These are phyloP conservation scores for Neomonachus schauinslandi DNA, from an alignment of 2,113 vertebrate genomes.

Conservation along the genomic window DNA sequence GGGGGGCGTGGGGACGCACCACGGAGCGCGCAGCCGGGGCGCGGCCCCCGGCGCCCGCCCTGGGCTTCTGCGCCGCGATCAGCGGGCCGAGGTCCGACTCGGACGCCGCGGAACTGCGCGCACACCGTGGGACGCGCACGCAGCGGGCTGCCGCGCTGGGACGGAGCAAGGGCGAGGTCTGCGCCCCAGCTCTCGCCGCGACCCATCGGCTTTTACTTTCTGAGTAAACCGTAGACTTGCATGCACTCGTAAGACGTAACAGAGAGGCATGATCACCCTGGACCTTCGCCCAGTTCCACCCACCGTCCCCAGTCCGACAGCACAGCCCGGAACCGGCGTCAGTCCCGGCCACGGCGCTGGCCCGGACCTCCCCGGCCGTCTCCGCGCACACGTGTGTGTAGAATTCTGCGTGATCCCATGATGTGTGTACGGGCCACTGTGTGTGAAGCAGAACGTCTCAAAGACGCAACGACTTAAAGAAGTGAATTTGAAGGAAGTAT, in stretches of 20 bases:
- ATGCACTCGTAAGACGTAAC: background rate
- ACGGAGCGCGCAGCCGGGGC: no score
- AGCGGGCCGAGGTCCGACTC: no score
- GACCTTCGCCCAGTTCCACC: background rate
- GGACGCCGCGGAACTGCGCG: no score
- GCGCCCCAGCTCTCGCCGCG: accelerated
- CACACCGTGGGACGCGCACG: no score
- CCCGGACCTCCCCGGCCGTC: accelerated
- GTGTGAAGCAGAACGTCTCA: background rate
- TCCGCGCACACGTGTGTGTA: accelerated
- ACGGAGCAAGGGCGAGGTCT: no score
- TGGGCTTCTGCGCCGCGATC: no score
- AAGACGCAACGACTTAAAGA: background rate
- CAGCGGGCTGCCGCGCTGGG: no score
- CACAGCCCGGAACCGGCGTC: no score
- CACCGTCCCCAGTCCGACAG: accelerated
- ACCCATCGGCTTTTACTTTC: background rate
- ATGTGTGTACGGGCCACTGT: accelerated
- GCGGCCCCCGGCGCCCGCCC: no score
- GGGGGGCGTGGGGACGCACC: no score
- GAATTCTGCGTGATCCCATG: background rate
- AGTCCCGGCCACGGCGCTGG: accelerated
- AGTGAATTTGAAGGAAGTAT: background rate
- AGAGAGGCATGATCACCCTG: background rate
- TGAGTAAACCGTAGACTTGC: no score